A percentile compares a stretch with the other conserved stretches of the same genome.
phyloP scores from a whole-genome alignment of 2,113 vertebrate genomes.

The Notothenia rossii region DNA sequence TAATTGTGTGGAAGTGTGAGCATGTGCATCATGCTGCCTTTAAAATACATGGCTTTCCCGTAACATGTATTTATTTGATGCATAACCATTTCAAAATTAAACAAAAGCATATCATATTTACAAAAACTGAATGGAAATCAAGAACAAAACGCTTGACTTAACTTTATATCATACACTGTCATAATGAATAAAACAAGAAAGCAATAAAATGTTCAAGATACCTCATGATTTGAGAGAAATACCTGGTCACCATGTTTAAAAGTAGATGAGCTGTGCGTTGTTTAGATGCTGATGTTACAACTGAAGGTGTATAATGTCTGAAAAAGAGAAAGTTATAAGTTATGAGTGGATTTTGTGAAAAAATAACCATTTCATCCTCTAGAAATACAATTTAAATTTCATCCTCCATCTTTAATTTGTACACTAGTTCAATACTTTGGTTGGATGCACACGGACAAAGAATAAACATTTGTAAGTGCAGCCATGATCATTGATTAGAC shows the following conservation, averaged over 20 bases:
- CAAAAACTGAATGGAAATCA: constrained; percentile 55
- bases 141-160: constrained; percentile 45
- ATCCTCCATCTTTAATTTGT: constrained; percentile 43
- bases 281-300: constrained; percentile 46
- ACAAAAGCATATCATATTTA: constrained; percentile 68
- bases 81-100: constrained; percentile 48
- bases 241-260: constrained; percentile 21
- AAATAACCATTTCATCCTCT: neutral
- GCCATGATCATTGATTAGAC: constrained; percentile 80
- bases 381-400: constrained; percentile 22
- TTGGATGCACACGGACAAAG: constrained; percentile 55
- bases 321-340: constrained; percentile 41
- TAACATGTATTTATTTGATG: constrained; percentile 56
- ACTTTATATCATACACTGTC: constrained; percentile 32
- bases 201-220: constrained; percentile 33
- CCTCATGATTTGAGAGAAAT: constrained; percentile 47
- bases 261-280: constrained; percentile 37
- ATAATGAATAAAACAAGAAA: constrained; percentile 54
- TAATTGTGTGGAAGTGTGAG: constrained; percentile 23
- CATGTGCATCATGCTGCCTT: constrained; percentile 29
- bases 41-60: constrained; percentile 24
- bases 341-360: constrained; percentile 29
- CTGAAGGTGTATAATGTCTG: constrained; percentile 38
- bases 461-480: constrained; percentile 49
- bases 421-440: constrained; percentile 63